These are phyloP conservation scores for Drosophila atripex DNA, from an alignment of 2,888 invertebrate species.

Conservation along the genomic window DNA sequence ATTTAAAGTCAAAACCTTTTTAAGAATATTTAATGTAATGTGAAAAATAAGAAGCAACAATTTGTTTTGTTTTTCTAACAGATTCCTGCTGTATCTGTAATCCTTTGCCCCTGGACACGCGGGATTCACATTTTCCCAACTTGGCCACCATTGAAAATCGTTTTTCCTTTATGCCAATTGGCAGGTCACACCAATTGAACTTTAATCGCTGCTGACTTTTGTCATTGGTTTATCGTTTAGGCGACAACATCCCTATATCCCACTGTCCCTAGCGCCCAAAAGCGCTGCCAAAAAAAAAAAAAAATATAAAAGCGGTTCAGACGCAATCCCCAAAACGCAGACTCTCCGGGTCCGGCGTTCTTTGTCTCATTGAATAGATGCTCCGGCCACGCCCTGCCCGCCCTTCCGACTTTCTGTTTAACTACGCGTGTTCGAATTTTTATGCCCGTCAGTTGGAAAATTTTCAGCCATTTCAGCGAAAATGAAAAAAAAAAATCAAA, in stretches of 20 bases:
- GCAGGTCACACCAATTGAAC: constrained; percentile 72
- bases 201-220: constrained; percentile 78
- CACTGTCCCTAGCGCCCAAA: constrained; percentile 1
- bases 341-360: constrained; percentile 43
- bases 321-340: constrained; percentile 46
- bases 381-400: constrained; percentile 58
- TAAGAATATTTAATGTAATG: neutral
- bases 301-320: constrained; percentile 23
- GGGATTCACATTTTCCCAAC: constrained; percentile 12
- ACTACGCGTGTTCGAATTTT: constrained; percentile 42
- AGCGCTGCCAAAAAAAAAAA: constrained; percentile 59
- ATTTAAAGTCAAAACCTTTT: neutral
- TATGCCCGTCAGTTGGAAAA: constrained; percentile 52
- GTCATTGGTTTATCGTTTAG: constrained; percentile 77
- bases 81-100: neutral
- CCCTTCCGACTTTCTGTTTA: constrained; percentile 7
- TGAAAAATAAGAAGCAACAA: neutral
- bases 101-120: constrained; percentile 7
- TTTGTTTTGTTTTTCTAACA: constrained; percentile 13
- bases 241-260: constrained; percentile 55
- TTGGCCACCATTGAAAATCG: constrained; percentile 33
- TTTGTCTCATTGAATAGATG: constrained; percentile 77
- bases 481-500: constrained; percentile 60
- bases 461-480: constrained; percentile 64
- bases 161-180: constrained; percentile 44